Evolutionary conservation across 2,888 invertebrate species (phyloP).

Genomic region (Epistrophella euchroma): DNA sequence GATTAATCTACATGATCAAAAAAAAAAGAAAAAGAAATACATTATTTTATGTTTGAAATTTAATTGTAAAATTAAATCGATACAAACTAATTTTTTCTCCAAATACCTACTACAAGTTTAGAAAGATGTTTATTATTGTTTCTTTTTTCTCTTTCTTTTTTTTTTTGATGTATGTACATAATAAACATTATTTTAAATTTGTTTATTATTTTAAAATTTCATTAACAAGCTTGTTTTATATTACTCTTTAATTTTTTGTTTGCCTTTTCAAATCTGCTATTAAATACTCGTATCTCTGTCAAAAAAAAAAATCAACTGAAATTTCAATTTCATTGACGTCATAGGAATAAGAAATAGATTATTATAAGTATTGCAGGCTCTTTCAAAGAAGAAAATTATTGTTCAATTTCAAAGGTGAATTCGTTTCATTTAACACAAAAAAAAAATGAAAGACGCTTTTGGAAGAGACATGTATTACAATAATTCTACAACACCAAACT

Average conservation of each 20-base stretch:
- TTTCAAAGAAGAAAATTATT: not conserved
- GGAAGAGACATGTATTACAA: not conserved
- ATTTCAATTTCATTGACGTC: constrained; percentile 14
- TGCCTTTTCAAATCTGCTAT: not conserved
- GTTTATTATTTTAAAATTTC: constrained; percentile 24
- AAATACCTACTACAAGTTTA: not conserved
- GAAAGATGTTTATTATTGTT: not conserved
- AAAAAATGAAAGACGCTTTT: not conserved
- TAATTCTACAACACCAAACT: not conserved
- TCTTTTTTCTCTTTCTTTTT: not conserved
- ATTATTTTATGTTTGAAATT: not conserved
- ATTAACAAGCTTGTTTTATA: constrained; percentile 2
- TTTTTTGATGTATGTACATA: not conserved
- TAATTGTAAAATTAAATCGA: not conserved
- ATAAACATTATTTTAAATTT: constrained; percentile 28
- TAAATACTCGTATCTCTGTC: not conserved
- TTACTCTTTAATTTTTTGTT: not conserved
- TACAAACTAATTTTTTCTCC: not conserved
- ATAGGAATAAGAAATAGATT: not conserved
- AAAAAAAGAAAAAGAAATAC: not conserved
- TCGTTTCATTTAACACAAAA: not conserved
- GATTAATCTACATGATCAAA: not conserved
- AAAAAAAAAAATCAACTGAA: constrained; percentile 10
- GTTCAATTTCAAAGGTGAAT: constrained; percentile 11
- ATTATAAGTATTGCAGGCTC: not conserved